phyloP scores from a whole-genome alignment of 2,888 invertebrate species.

The Andrena flavipes region DNA sequence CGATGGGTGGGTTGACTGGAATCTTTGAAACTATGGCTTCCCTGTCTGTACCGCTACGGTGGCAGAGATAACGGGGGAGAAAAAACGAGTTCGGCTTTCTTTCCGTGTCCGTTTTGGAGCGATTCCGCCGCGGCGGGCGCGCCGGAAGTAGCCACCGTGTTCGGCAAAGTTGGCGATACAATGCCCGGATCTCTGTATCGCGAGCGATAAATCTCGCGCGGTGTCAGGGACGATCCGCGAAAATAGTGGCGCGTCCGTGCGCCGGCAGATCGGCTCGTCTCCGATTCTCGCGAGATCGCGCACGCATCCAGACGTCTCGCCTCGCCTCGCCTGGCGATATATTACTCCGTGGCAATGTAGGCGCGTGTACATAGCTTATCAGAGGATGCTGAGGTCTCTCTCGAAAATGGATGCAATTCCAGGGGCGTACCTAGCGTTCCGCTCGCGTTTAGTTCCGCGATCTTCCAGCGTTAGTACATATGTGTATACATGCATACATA shows the following conservation, averaged over 20 bases:
- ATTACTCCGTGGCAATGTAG: slow-evolving; percentile 65
- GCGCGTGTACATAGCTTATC: slow-evolving; percentile 65
- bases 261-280: slow-evolving; percentile 17
- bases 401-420: slow-evolving; percentile 75
- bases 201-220: slow-evolving; percentile 16
- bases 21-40: background rate
- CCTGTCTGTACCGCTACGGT: background rate
- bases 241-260: background rate
- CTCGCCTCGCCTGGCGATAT: slow-evolving; percentile 68
- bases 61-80: background rate
- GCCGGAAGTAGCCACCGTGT: background rate
- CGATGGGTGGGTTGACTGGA: background rate
- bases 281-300: slow-evolving; percentile 62
- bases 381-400: slow-evolving; percentile 66
- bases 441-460: slow-evolving; percentile 67
- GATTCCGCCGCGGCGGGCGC: background rate
- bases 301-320: slow-evolving; percentile 60
- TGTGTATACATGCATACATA: slow-evolving; percentile 49
- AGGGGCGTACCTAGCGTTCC: slow-evolving; percentile 73
- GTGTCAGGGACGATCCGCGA: slow-evolving; percentile 21
- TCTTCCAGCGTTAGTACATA: slow-evolving; percentile 65
- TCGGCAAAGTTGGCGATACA: background rate
- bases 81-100: background rate
- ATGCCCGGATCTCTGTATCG: background rate
- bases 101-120: background rate